These are phyloP conservation scores for Charina bottae DNA, from an alignment of 2,113 vertebrate species.

Conservation along the genomic window DNA sequence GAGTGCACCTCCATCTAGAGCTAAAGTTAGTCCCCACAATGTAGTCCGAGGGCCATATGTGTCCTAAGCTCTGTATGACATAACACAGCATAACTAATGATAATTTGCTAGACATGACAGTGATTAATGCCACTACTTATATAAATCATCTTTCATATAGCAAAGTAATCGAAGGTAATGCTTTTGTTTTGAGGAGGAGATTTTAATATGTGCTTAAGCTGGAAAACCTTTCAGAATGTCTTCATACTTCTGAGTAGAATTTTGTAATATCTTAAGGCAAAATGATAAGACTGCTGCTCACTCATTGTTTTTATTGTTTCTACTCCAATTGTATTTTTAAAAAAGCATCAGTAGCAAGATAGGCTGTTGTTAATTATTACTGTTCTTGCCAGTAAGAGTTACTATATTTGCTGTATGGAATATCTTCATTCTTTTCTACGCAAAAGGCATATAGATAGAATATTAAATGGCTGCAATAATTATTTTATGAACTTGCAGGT, in stretches of 20 bases:
- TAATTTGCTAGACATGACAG: not conserved
- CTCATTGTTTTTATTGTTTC: not conserved
- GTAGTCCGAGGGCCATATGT: not conserved
- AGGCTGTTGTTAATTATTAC: not conserved
- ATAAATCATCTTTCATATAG: not conserved
- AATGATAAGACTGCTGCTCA: not conserved
- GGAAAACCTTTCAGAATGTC: not conserved
- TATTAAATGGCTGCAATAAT: not conserved
- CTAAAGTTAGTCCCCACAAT: not conserved
- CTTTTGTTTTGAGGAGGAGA: not conserved
- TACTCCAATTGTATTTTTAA: conserved; percentile 7
- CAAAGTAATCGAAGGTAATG: not conserved
- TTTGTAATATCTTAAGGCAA: conserved; percentile 7
- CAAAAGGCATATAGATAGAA: conserved; percentile 12
- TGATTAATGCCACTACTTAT: not conserved
- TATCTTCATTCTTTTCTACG: not conserved
- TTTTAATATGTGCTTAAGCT: conserved; percentile 4
- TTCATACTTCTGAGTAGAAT: not conserved
- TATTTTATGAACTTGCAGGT: not conserved
- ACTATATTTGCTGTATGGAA: not conserved
- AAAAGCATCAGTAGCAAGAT: not conserved
- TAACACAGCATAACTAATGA: not conserved
- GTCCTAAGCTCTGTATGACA: not conserved
- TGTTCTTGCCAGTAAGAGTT: not conserved
- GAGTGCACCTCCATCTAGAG: not conserved